Conservation (phyloP, 1,140 invertebrate species). For the Apis florea region DNA sequence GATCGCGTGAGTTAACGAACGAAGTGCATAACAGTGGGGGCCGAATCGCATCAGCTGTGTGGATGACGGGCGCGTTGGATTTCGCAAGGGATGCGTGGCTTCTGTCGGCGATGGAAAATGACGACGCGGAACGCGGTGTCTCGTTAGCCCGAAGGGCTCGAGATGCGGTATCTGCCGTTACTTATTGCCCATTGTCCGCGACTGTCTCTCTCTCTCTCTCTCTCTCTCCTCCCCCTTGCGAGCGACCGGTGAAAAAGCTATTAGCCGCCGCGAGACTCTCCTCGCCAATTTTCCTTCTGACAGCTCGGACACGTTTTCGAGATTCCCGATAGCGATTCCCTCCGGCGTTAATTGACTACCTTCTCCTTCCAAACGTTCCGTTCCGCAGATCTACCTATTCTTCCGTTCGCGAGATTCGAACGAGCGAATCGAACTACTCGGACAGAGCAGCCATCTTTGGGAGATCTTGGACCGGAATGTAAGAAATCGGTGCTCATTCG, state of each 20-base stretch:
- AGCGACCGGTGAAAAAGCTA: conserved; percentile 50
- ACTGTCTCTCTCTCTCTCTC: too few species aligned
- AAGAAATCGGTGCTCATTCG: neutral
- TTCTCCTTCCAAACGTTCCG: too few species aligned
- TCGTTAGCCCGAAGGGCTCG: conserved; percentile 54
- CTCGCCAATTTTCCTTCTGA: conserved; percentile 18
- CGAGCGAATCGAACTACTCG: too few species aligned
- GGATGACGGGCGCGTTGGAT: conserved; percentile 44
- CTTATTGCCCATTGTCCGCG: conserved; percentile 65
- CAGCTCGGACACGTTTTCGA: neutral
- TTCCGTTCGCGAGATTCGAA: too few species aligned
- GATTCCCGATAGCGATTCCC: neutral
- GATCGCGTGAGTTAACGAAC: conserved; percentile 59
- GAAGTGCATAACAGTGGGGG: conserved; percentile 27
- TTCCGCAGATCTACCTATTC: too few species aligned
- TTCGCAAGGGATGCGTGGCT: conserved; percentile 9
- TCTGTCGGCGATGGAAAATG: conserved; percentile 46
- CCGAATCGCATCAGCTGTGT: conserved; percentile 40
- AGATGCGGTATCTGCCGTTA: conserved; percentile 63
- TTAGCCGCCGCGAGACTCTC: conserved; percentile 41
- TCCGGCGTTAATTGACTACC: neutral
- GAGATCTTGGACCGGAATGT: neutral
- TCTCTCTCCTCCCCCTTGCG: conserved; percentile 35
- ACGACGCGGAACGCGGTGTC: conserved; percentile 52
- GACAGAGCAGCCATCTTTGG: too few species aligned